Evolutionary conservation across 2,113 vertebrate genomes (phyloP).

Genomic region (Noturus placidus): DNA sequence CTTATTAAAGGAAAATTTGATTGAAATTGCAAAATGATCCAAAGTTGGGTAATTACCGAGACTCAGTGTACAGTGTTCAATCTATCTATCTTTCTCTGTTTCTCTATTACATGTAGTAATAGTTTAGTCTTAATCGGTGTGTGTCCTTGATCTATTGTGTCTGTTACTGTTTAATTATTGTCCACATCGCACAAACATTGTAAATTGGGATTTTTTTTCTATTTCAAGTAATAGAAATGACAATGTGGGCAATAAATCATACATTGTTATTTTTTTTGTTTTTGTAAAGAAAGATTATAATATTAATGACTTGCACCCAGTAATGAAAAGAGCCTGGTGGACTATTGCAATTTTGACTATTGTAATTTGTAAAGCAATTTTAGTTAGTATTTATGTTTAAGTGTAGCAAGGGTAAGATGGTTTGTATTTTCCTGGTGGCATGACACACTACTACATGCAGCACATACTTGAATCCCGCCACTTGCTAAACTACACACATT

Average conservation of each 20-base stretch:
- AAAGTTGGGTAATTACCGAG: neutral
- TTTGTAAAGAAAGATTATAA: neutral
- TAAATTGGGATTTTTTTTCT: neutral
- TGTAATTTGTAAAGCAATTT: neutral
- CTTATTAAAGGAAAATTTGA: neutral
- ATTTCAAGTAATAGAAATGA: no score
- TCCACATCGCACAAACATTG: neutral
- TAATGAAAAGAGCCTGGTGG: neutral
- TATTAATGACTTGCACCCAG: neutral
- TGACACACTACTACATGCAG: neutral
- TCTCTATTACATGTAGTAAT: neutral
- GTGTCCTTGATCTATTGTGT: neutral
- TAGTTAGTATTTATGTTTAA: neutral
- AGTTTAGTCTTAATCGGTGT: neutral
- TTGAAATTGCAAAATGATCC: neutral
- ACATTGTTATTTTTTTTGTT: neutral
- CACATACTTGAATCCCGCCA: neutral
- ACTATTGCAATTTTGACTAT: neutral
- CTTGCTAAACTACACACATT: neutral
- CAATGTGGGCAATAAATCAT: no score
- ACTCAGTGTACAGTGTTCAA: neutral
- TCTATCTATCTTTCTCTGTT: neutral
- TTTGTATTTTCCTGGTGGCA: neutral
- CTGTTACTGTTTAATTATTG: neutral
- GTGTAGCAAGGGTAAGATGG: neutral